These are phyloP conservation scores for Cyphomyrus discorhynchus DNA, from an alignment of 2,113 vertebrate species.

Conservation along the genomic window DNA sequence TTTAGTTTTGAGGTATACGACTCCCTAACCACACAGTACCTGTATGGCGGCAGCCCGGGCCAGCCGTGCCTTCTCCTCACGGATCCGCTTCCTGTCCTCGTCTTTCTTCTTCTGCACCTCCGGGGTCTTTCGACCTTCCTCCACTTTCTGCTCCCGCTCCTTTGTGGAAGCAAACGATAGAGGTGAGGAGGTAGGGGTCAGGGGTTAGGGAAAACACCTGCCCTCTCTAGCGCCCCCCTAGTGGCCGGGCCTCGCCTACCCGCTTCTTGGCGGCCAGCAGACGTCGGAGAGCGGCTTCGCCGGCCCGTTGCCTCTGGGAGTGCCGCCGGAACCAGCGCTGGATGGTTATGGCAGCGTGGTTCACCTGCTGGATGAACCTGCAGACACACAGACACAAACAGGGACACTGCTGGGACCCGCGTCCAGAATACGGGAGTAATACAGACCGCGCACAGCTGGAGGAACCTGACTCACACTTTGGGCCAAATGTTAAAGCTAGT, in stretches of 20 bases:
- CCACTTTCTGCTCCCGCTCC: slow-evolving; percentile 63
- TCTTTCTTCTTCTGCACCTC: slow-evolving; percentile 59
- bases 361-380: slow-evolving; percentile 88
- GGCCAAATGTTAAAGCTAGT: not conserved
- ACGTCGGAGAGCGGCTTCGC: slow-evolving; percentile 47
- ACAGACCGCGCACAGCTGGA: not conserved
- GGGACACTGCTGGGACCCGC: not conserved
- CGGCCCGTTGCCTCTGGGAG: slow-evolving; percentile 38
- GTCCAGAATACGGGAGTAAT: not conserved
- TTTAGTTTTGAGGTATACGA: not conserved
- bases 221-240: not conserved
- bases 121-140: slow-evolving; percentile 46
- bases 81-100: slow-evolving; percentile 66
- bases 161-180: slow-evolving; percentile 28
- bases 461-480: not conserved
- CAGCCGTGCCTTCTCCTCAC: slow-evolving; percentile 80
- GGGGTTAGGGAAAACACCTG: not conserved
- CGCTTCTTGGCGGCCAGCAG: slow-evolving; percentile 64
- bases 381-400: not conserved
- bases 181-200: not conserved
- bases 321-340: slow-evolving; percentile 87
- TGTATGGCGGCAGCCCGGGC: slow-evolving; percentile 76
- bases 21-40: slow-evolving; percentile 46
- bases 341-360: slow-evolving; percentile 76
- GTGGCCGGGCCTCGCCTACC: slow-evolving; percentile 47